These are phyloP conservation scores for Galerucella calmariensis DNA, from an alignment of 2,888 invertebrate species.

Conservation along the genomic window DNA sequence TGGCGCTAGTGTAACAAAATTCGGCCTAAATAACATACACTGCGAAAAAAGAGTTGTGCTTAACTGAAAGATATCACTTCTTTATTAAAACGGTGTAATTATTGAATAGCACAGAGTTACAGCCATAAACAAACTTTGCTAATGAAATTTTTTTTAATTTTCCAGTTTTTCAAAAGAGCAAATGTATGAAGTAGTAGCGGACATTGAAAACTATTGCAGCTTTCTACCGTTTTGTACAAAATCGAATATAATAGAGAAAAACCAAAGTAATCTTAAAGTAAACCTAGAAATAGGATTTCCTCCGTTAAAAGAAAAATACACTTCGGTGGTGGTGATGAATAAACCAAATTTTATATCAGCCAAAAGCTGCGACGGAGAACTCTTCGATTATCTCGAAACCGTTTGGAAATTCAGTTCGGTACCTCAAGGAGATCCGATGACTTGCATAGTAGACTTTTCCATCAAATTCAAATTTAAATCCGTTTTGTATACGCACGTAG, in stretches of 20 bases:
- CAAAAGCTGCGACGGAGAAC: conserved; percentile 85
- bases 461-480: conserved; percentile 94
- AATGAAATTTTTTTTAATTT: conserved; percentile 43
- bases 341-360: conserved; percentile 84
- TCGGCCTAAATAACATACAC: too few species aligned
- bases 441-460: conserved; percentile 87
- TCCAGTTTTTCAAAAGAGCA: conserved; percentile 90
- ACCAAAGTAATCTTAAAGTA: conserved; percentile 73
- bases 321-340: conserved; percentile 66
- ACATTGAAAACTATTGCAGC: conserved; percentile 84
- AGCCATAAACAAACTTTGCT: too few species aligned
- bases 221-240: conserved; percentile 95
- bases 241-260: conserved; percentile 71
- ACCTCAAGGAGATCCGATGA: conserved; percentile 83
- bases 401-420: conserved; percentile 84
- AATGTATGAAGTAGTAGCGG: conserved; percentile 90
- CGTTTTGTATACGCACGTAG: conserved; percentile 84
- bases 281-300: conserved; percentile 86
- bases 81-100: too few species aligned
- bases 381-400: conserved; percentile 90
- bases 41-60: too few species aligned
- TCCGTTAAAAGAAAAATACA: conserved; percentile 85
- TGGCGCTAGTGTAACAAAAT: too few species aligned
- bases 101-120: too few species aligned
- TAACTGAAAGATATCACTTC: too few species aligned